Evolutionary conservation across 2,888 invertebrate species (phyloP).

Genomic region (Eupithecia tripunctaria): DNA sequence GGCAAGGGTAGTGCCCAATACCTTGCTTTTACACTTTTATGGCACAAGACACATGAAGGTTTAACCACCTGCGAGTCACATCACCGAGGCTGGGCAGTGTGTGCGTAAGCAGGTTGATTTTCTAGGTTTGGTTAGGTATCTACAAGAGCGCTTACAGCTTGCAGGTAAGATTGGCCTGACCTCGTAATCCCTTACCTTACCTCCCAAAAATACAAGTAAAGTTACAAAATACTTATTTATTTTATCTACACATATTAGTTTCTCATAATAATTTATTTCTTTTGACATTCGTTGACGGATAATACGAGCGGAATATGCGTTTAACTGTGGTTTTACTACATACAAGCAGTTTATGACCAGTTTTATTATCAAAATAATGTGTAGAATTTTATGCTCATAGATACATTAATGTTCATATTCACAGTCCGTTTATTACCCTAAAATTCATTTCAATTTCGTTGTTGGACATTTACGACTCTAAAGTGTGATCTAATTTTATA

Average conservation of each 20-base stretch:
- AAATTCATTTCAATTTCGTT: constrained; percentile 33
- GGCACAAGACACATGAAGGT: no score
- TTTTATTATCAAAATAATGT: constrained; percentile 26
- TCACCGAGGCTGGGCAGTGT: no score
- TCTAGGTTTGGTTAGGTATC: no score
- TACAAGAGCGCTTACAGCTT: background rate
- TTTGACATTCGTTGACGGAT: background rate
- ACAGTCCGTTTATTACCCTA: constrained; percentile 31
- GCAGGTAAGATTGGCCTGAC: background rate
- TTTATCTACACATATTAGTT: background rate
- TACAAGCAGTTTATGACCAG: constrained; percentile 13
- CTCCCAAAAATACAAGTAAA: background rate
- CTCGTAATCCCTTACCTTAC: no score
- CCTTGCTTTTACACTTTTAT: background rate
- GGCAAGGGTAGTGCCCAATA: no score
- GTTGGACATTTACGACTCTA: constrained; percentile 33
- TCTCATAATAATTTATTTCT: background rate
- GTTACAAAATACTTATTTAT: background rate
- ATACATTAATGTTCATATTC: constrained; percentile 30
- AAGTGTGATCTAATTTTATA: constrained; percentile 42
- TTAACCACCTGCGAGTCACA: no score
- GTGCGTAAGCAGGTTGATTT: background rate
- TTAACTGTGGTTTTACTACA: background rate
- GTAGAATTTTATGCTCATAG: constrained; percentile 22
- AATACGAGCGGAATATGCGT: background rate